Percentiles rank a stretch among this genome's conserved stretches.
These are phyloP conservation scores for Euura saliciscinereae DNA, from an alignment of 1,140 invertebrate species.

Conservation along the genomic window DNA sequence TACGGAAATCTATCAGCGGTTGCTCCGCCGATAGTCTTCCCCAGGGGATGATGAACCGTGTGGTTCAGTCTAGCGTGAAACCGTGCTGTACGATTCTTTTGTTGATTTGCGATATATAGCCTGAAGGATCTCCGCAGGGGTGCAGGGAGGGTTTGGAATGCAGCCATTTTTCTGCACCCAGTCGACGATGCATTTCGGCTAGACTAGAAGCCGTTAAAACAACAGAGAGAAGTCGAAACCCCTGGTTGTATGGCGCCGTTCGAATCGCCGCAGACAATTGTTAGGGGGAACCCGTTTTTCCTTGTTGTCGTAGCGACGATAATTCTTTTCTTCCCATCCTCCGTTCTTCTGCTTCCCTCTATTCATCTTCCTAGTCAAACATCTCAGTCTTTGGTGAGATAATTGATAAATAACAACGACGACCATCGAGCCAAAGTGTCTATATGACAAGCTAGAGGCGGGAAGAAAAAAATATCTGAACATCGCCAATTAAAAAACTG, in stretches of 20 bases:
- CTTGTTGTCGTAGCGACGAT: neutral
- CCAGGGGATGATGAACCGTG: neutral
- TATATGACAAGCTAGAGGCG: no score
- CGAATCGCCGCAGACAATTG: neutral
- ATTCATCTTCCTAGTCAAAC: neutral
- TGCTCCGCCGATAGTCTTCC: neutral
- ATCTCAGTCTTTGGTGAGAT: no score
- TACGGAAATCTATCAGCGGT: no score
- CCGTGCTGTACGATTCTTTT: neutral
- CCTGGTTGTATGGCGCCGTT: neutral
- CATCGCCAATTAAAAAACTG: no score
- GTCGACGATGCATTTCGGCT: neutral
- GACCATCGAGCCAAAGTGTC: no score
- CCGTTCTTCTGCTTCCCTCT: neutral
- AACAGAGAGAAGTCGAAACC: neutral
- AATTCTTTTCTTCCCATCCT: neutral
- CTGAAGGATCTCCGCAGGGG: neutral
- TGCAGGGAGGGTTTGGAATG: neutral
- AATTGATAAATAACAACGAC: no score
- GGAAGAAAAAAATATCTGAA: no score
- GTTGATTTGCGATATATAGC: neutral
- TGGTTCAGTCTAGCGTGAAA: neutral
- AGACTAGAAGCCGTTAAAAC: neutral
- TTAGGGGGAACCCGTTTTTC: neutral
- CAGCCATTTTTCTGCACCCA: slow-evolving; percentile 6